These are phyloP conservation scores for Ostrea edulis DNA, from an alignment of 1,140 invertebrate species.

Conservation along the genomic window DNA sequence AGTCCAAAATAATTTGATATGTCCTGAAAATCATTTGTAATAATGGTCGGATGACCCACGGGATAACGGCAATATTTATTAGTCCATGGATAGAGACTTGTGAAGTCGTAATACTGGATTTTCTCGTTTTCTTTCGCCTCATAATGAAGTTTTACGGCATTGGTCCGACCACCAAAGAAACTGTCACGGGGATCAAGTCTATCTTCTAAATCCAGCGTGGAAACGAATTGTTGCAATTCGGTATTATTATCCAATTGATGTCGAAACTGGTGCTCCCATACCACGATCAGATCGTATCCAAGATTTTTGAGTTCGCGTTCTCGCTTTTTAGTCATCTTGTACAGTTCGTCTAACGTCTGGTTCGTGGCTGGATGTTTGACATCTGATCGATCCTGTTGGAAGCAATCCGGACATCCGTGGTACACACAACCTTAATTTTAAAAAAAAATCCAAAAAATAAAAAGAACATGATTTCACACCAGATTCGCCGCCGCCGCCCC, in stretches of 20 bases:
- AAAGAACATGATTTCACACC: neutral
- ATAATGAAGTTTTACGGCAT: too few species aligned
- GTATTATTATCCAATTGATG: conserved; percentile 21
- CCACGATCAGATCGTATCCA: conserved; percentile 30
- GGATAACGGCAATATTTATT: too few species aligned
- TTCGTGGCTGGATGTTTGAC: conserved; percentile 38
- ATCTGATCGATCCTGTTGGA: conserved; percentile 36
- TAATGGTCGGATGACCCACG: too few species aligned
- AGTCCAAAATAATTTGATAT: too few species aligned
- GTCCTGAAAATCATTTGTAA: too few species aligned
- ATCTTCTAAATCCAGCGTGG: conserved; percentile 41
- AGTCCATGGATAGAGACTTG: too few species aligned
- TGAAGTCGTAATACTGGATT: too few species aligned
- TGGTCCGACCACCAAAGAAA: too few species aligned
- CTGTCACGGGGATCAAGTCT: too few species aligned
- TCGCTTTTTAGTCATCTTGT: conserved; percentile 38
- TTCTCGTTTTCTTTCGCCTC: too few species aligned
- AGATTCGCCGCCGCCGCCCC: conserved; percentile 24
- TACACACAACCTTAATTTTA: conserved; percentile 44
- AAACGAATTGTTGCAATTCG: conserved; percentile 38
- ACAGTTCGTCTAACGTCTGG: conserved; percentile 52
- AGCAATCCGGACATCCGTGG: conserved; percentile 52
- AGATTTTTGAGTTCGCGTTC: neutral
- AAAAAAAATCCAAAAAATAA: neutral
- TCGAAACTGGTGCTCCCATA: conserved; percentile 53